Conservation (phyloP, 2,888 invertebrate genomes). For the Papilio protenor region DNA sequence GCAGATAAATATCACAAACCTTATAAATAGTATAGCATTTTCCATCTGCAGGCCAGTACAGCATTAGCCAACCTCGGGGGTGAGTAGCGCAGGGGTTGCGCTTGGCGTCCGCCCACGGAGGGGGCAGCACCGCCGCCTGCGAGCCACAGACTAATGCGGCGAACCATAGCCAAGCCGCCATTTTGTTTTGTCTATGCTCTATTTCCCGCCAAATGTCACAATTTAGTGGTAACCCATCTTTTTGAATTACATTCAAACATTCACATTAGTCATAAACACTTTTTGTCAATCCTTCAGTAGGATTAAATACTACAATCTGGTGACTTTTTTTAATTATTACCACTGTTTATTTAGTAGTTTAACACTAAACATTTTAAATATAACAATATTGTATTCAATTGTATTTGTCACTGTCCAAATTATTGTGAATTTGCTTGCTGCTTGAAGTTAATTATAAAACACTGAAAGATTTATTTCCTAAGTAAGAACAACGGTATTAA, state of each 20-base stretch:
- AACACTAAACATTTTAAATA: no score
- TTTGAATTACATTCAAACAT: slow-evolving; percentile 42
- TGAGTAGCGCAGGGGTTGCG: slow-evolving; percentile 92
- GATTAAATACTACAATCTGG: not conserved
- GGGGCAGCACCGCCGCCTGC: slow-evolving; percentile 88
- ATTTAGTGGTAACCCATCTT: slow-evolving; percentile 44
- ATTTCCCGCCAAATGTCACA: slow-evolving; percentile 29
- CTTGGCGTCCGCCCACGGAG: slow-evolving; percentile 93
- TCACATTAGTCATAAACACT: not conserved
- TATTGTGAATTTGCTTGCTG: not conserved
- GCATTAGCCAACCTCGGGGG: slow-evolving; percentile 93
- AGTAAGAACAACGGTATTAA: not conserved
- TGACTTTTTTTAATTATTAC: not conserved
- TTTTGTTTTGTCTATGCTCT: slow-evolving; percentile 49
- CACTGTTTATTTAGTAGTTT: not conserved
- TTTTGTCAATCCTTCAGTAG: not conserved
- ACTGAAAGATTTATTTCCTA: not conserved
- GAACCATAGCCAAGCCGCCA: slow-evolving; percentile 75
- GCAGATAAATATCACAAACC: slow-evolving; percentile 63
- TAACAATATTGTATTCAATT: not conserved
- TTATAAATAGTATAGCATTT: slow-evolving; percentile 95
- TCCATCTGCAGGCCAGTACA: slow-evolving; percentile 93
- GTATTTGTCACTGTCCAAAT: not conserved
- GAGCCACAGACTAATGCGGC: slow-evolving; percentile 74
- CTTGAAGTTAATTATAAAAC: not conserved